These are phyloP conservation scores for Drosophila novamexicana DNA, from an alignment of 1,140 invertebrate genomes.

Conservation along the genomic window DNA sequence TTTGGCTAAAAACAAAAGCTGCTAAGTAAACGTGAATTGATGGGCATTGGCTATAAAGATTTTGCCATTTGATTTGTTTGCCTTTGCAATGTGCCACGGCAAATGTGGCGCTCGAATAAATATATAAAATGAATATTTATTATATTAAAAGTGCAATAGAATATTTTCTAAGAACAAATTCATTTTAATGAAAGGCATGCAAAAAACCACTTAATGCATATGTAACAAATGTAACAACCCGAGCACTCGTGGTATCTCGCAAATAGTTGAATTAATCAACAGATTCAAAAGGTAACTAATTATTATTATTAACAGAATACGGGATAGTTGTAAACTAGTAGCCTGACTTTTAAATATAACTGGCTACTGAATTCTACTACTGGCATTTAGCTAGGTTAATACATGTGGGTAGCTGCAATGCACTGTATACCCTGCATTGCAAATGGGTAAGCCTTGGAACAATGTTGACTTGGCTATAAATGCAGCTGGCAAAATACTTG, in stretches of 20 bases:
- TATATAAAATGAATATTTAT: constrained; percentile 47
- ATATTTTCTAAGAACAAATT: neutral
- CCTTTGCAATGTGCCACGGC: constrained; percentile 41
- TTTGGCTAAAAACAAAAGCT: constrained; percentile 36
- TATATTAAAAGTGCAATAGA: constrained; percentile 10
- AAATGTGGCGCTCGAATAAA: constrained; percentile 51
- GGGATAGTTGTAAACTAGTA: too few relatives aligned
- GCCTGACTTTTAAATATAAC: too few relatives aligned
- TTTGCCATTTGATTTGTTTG: constrained; percentile 59
- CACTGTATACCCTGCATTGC: too few relatives aligned
- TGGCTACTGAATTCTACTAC: too few relatives aligned
- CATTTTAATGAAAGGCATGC: neutral
- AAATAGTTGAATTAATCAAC: neutral
- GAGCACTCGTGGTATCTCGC: neutral
- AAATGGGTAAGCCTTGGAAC: too few relatives aligned
- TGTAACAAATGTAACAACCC: neutral
- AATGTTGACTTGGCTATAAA: too few relatives aligned
- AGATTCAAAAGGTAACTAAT: neutral
- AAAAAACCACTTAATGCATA: neutral
- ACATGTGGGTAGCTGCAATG: too few relatives aligned
- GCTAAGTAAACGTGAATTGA: constrained; percentile 18
- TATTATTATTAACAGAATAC: too few relatives aligned
- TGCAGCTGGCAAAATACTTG: neutral
- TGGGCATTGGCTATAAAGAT: constrained; percentile 38
- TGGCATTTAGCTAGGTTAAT: too few relatives aligned